Evolutionary conservation across 2,888 invertebrate genomes (phyloP).

Genomic region (Poecilobothrus nobilitatus): DNA sequence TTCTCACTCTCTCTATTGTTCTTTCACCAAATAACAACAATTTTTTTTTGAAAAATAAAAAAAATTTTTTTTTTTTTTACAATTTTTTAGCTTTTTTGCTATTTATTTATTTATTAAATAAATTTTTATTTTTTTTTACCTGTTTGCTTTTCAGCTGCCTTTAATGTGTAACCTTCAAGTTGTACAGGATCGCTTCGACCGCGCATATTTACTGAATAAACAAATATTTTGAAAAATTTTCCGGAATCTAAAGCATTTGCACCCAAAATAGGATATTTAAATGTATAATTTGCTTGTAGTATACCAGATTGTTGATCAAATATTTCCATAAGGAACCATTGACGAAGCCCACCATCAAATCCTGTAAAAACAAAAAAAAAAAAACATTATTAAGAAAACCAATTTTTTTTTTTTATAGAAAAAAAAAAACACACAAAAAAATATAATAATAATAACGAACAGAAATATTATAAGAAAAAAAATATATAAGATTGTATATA

Average conservation of each 20-base stretch:
- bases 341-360: constrained; percentile 69
- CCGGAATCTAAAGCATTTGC: constrained; percentile 71
- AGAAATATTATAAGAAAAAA: no score
- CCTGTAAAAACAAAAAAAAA: constrained; percentile 32
- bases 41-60: no score
- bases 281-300: constrained; percentile 58
- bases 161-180: constrained; percentile 64
- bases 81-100: no score
- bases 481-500: no score
- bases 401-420: no score
- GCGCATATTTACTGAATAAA: constrained; percentile 75
- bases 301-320: constrained; percentile 56
- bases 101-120: no score
- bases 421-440: no score
- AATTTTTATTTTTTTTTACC: constrained; percentile 46
- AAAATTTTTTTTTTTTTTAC: no score
- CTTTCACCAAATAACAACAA: no score
- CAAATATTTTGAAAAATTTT: constrained; percentile 63
- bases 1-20: no score
- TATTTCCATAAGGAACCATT: constrained; percentile 63
- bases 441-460: no score
- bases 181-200: constrained; percentile 67
- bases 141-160: constrained; percentile 68
- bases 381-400: not conserved
- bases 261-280: constrained; percentile 64